Conservation (phyloP, 1,140 invertebrate genomes). For the Acromyrmex echinatior region DNA sequence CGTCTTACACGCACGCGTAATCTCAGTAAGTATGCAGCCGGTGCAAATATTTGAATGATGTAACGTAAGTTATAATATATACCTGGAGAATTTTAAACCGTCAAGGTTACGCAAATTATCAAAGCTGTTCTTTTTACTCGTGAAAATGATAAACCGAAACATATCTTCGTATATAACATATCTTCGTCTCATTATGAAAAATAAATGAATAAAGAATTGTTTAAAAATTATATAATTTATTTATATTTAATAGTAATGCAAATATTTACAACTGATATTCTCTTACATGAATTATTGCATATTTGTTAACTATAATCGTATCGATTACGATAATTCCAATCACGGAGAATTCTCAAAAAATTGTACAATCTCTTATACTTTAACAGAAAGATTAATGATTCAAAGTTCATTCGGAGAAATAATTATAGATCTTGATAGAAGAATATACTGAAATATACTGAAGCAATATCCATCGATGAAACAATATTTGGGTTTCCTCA, state of each 20-base stretch:
- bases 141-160: conserved; percentile 1
- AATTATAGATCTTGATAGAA: background rate
- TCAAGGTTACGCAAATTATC: conserved; percentile 32
- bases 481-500: background rate
- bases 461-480: background rate
- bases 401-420: conserved; percentile 1
- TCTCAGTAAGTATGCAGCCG: conserved; percentile 22
- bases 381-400: background rate
- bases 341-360: background rate
- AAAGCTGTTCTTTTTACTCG: background rate
- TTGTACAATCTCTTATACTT: background rate
- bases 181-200: background rate
- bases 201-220: conserved; percentile 9
- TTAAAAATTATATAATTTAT: conserved; percentile 10
- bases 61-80: background rate
- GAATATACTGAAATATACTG: background rate
- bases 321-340: background rate
- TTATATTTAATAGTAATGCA: background rate
- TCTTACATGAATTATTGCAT: background rate
- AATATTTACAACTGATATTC: background rate
- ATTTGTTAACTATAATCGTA: background rate
- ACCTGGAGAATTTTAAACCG: conserved; percentile 27
- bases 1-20: conserved; percentile 27
- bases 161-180: conserved; percentile 14
- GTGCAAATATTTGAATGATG: conserved; percentile 64